Evolutionary conservation across 2,113 vertebrate genomes (phyloP).

Genomic region (Syngnathus floridae): DNA sequence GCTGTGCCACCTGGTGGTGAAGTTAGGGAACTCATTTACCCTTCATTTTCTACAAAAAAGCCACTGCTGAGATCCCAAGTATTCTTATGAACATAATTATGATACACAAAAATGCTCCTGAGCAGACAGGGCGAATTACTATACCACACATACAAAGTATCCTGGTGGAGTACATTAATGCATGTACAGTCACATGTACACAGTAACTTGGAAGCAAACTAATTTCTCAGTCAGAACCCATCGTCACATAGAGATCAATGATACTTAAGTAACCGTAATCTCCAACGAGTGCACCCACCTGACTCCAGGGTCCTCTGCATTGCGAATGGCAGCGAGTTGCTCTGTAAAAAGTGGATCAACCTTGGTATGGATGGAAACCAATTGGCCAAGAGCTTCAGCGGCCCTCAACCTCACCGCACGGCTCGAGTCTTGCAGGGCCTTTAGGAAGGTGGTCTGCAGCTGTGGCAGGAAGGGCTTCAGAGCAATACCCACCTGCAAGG

Average conservation of each 20-base stretch:
- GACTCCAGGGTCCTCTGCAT: slow-evolving; percentile 88
- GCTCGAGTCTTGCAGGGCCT: slow-evolving; percentile 92
- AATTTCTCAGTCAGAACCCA: background rate
- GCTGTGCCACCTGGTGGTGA: background rate
- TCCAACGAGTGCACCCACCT: slow-evolving; percentile 63
- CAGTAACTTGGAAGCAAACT: background rate
- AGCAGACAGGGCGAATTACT: background rate
- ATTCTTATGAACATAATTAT: no score
- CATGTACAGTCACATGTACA: no score
- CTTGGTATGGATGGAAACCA: slow-evolving; percentile 92
- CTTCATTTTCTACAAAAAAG: background rate
- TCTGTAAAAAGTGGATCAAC: slow-evolving; percentile 95
- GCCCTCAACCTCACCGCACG: slow-evolving; percentile 87
- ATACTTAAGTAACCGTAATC: background rate
- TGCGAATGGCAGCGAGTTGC: slow-evolving; percentile 84
- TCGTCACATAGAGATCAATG: background rate
- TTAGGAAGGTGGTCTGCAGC: slow-evolving; percentile 95
- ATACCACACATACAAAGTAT: background rate
- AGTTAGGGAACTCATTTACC: background rate
- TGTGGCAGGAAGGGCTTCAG: slow-evolving; percentile 97
- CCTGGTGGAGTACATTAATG: background rate
- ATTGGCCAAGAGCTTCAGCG: slow-evolving; percentile 86
- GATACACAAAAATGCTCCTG: background rate
- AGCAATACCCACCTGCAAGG: slow-evolving; percentile 84
- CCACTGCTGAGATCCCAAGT: no score